Percentiles rank a stretch among this genome's conserved stretches.
phyloP scores from a whole-genome alignment of 2,888 invertebrate species.

The Cryptocheilus praepositus region DNA sequence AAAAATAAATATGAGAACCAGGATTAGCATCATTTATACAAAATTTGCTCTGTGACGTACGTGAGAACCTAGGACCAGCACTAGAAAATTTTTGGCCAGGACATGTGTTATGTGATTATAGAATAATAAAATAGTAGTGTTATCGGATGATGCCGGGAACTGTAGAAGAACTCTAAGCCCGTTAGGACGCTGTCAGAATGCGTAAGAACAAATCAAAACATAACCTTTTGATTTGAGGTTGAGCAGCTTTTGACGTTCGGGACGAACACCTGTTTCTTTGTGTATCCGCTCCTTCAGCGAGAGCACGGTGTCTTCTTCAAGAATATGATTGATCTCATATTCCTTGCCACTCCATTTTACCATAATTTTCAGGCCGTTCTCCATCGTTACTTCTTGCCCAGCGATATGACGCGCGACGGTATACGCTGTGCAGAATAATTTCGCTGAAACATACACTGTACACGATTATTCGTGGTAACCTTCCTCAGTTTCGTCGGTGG shows the following conservation, averaged over 20 bases:
- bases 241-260: constrained; percentile 94
- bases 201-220: constrained; percentile 46
- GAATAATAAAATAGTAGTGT: too few species aligned
- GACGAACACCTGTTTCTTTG: constrained; percentile 91
- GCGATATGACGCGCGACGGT: neutral
- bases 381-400: constrained; percentile 50
- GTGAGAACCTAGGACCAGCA: too few species aligned
- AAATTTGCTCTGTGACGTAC: too few species aligned
- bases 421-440: too few species aligned
- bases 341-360: constrained; percentile 97
- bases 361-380: constrained; percentile 77
- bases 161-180: neutral
- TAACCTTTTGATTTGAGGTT: constrained; percentile 95
- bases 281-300: constrained; percentile 90
- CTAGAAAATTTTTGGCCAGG: too few species aligned
- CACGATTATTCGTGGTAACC: too few species aligned
- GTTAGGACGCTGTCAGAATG: neutral
- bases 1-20: too few species aligned
- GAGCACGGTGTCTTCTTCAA: constrained; percentile 86
- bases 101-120: too few species aligned
- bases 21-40: too few species aligned
- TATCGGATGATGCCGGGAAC: too few species aligned
- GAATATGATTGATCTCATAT: constrained; percentile 85
- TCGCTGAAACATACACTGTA: too few species aligned
- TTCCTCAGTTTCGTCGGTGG: too few species aligned